Evolutionary conservation across 2,113 vertebrate genomes (phyloP).

Genomic region (Leiothrix lutea): DNA sequence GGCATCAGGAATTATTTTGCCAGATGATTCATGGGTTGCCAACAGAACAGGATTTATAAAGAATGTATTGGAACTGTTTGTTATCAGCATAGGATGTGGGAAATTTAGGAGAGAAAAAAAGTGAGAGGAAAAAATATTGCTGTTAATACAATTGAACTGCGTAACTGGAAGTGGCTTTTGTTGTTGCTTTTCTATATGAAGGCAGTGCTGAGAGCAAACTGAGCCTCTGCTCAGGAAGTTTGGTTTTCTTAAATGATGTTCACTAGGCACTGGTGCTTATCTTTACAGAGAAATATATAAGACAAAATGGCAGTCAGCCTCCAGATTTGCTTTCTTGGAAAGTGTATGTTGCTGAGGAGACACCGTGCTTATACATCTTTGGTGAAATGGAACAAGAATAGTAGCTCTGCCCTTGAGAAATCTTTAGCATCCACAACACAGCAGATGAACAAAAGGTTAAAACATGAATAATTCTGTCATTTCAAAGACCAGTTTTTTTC

Average conservation of each 20-base stretch:
- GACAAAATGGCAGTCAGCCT: neutral
- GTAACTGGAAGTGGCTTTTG: constrained; percentile 13
- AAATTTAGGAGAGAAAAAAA: neutral
- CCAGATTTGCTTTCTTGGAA: neutral
- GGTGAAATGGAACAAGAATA: neutral
- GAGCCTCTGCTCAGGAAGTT: constrained; percentile 3
- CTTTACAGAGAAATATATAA: neutral
- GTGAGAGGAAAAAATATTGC: constrained; percentile 4
- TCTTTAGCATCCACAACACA: neutral
- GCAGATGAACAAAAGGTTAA: neutral
- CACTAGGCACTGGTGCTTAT: neutral
- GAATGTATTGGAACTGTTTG: neutral
- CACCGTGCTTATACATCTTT: neutral
- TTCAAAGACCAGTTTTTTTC: neutral
- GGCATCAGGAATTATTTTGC: neutral
- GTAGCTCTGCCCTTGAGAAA: neutral
- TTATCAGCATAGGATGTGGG: neutral
- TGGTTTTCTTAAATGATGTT: neutral
- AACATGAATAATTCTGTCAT: neutral
- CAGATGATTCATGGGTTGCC: neutral
- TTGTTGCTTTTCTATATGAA: neutral
- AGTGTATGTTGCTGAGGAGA: neutral
- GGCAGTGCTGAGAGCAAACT: neutral
- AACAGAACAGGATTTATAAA: neutral
- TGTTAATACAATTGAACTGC: neutral